These are phyloP conservation scores for Graptemys geographica DNA, from an alignment of 2,797 vertebrate species.

Conservation along the genomic window DNA sequence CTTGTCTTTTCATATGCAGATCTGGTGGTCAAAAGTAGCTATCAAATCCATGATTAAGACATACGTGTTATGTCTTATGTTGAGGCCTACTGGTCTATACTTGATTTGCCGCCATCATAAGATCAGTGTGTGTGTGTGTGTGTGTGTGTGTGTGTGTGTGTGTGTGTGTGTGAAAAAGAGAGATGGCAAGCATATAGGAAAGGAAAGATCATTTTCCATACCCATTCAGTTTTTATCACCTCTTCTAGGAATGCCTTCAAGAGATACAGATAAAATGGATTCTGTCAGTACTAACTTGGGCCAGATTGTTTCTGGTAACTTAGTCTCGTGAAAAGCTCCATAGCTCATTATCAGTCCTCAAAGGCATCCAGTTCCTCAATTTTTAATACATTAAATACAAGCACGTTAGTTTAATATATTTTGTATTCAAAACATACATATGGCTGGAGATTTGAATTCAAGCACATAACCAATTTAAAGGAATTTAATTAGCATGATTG, in stretches of 20 bases:
- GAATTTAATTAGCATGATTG: conserved; percentile 46
- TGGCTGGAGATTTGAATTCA: conserved; percentile 49
- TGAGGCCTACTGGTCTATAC: background rate
- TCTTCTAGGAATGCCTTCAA: background rate
- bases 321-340: background rate
- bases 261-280: background rate
- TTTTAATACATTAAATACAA: conserved; percentile 47
- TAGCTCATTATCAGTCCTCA: conserved; percentile 12
- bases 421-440: conserved; percentile 49
- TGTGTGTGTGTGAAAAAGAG: background rate
- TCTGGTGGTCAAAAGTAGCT: background rate
- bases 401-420: conserved; percentile 38
- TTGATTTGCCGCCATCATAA: fast-evolving
- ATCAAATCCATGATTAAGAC: fast-evolving
- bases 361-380: background rate
- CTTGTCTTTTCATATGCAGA: background rate
- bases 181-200: background rate
- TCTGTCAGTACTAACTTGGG: conserved; percentile 24
- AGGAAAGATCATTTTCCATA: background rate
- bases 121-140: background rate
- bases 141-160: background rate
- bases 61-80: background rate
- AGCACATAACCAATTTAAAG: conserved; percentile 48
- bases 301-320: conserved; percentile 50
- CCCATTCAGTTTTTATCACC: background rate